phyloP scores from a whole-genome alignment of 1,140 invertebrate species.

The Drosophila cardini region DNA sequence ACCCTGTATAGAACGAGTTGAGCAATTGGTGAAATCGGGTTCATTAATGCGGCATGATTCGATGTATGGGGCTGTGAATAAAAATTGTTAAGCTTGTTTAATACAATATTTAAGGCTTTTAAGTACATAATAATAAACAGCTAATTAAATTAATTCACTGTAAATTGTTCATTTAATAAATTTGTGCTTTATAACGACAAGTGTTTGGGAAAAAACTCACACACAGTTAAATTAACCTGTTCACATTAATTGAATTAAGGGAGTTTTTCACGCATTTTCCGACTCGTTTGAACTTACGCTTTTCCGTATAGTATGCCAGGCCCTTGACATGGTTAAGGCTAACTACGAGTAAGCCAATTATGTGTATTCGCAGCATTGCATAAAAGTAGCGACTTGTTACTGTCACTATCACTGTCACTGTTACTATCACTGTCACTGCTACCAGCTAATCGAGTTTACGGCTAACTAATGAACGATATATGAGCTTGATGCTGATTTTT shows the following conservation, averaged over 20 bases:
- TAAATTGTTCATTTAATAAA: constrained; percentile 22
- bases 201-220: background rate
- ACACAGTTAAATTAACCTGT: constrained; percentile 15
- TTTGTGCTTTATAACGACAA: constrained; percentile 19
- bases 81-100: constrained; percentile 1
- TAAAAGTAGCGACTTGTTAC: constrained; percentile 26
- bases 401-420: constrained; percentile 23
- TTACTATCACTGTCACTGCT: constrained; percentile 40
- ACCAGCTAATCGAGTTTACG: constrained; percentile 60
- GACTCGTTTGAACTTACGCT: constrained; percentile 60
- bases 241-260: constrained; percentile 40
- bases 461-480: constrained; percentile 59
- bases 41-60: constrained; percentile 87
- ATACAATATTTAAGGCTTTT: background rate
- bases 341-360: constrained; percentile 67
- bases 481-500: constrained; percentile 49
- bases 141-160: constrained; percentile 26
- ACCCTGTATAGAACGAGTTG: constrained; percentile 86
- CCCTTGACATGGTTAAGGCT: constrained; percentile 86
- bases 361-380: constrained; percentile 28
- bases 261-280: constrained; percentile 3
- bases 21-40: constrained; percentile 87
- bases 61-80: constrained; percentile 86
- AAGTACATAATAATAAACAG: constrained; percentile 9
- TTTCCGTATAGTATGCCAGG: constrained; percentile 61